Evolutionary conservation across 2,888 invertebrate genomes (phyloP).

Genomic region (Willowsia nigromaculata): DNA sequence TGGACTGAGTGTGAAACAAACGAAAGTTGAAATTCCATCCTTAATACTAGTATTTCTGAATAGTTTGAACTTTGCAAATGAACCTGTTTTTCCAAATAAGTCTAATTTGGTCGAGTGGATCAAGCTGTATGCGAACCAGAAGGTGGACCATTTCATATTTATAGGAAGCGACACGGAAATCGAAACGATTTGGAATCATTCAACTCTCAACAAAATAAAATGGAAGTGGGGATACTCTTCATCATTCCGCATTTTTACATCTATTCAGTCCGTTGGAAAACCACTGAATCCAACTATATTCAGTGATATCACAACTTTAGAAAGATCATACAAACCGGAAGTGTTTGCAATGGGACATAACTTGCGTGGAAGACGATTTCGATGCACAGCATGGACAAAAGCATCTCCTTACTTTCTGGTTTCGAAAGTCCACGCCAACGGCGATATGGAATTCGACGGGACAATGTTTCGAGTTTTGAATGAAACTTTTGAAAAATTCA

Average conservation of each 20-base stretch:
- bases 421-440: neutral
- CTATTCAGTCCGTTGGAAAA: neutral
- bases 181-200: neutral
- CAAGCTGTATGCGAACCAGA: neutral
- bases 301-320: neutral
- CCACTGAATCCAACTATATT: neutral
- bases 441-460: conserved; percentile 15
- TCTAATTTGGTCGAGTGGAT: neutral
- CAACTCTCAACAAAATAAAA: conserved; percentile 10
- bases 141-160: conserved; percentile 39
- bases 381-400: neutral
- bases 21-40: neutral
- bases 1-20: neutral
- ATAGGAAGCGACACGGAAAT: neutral
- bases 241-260: neutral
- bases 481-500: conserved; percentile 36
- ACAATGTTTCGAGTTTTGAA: conserved; percentile 32
- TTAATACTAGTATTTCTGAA: conserved; percentile 2
- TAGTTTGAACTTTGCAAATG: neutral
- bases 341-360: conserved; percentile 52
- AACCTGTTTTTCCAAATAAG: neutral
- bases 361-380: conserved; percentile 22
- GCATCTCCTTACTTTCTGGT: conserved; percentile 28
- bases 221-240: conserved; percentile 45
- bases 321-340: neutral